Evolutionary conservation across 2,113 vertebrate genomes (phyloP).

Genomic region (Rhadina sibilatrix): DNA sequence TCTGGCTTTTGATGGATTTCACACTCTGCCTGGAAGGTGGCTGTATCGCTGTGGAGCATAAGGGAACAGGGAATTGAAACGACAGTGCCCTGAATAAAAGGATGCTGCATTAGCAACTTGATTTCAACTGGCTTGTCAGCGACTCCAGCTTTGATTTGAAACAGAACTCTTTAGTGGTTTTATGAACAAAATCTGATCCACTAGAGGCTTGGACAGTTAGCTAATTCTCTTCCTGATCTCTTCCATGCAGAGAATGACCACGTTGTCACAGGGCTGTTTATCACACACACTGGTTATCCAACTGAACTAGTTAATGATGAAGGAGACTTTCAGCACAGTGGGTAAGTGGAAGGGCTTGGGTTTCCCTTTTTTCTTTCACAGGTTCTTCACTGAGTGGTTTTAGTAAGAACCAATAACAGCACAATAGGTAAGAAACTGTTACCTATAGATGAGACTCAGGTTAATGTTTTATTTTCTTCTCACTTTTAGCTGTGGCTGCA

Average conservation of each 20-base stretch:
- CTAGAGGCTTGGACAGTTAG: accelerated
- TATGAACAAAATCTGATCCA: neutral
- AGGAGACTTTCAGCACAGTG: neutral
- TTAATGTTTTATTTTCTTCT: neutral
- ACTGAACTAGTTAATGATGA: neutral
- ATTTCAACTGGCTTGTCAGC: neutral
- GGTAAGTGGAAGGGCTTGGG: neutral
- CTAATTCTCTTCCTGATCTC: neutral
- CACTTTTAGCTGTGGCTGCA: neutral
- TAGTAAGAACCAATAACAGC: neutral
- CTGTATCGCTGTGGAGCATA: neutral
- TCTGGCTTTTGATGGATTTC: neutral
- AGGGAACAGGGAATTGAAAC: neutral
- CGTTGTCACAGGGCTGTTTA: neutral
- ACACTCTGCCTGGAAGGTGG: neutral
- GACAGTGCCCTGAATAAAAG: neutral
- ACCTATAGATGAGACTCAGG: neutral
- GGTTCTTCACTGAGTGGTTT: neutral
- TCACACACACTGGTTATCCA: neutral
- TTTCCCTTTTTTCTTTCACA: neutral
- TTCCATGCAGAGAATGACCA: neutral
- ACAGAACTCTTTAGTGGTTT: neutral
- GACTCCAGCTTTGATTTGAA: neutral
- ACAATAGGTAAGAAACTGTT: neutral
- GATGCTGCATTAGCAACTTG: neutral